phyloP scores from a whole-genome alignment of 2,888 invertebrate species.

The Cataglyphis cursor region DNA sequence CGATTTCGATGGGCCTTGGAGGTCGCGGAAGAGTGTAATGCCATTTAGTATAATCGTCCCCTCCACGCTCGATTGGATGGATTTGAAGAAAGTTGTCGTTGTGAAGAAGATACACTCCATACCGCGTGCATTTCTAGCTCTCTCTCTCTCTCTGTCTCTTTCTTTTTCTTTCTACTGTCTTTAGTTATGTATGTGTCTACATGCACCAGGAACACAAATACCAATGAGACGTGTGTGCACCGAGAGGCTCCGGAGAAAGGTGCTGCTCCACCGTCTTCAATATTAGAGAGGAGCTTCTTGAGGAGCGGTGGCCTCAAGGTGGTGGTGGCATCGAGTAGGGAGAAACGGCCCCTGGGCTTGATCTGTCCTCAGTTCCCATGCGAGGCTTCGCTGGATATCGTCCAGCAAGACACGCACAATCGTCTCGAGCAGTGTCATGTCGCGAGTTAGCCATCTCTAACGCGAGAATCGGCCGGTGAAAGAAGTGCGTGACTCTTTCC shows the following conservation, averaged over 20 bases:
- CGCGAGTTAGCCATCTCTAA: slow-evolving; percentile 75
- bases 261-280: slow-evolving; percentile 79
- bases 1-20: slow-evolving; percentile 78
- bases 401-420: slow-evolving; percentile 74
- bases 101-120: slow-evolving; percentile 42
- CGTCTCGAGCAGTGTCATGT: slow-evolving; percentile 77
- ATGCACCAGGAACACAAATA: slow-evolving; percentile 46
- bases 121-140: slow-evolving; percentile 21
- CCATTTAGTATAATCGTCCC: slow-evolving; percentile 69
- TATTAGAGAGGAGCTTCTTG: slow-evolving; percentile 85
- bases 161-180: slow-evolving; percentile 51
- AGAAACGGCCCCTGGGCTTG: slow-evolving; percentile 81
- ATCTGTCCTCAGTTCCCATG: slow-evolving; percentile 83
- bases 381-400: slow-evolving; percentile 80
- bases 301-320: slow-evolving; percentile 63
- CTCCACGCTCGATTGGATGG: slow-evolving; percentile 61
- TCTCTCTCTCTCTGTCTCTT: slow-evolving; percentile 10
- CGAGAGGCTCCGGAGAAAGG: slow-evolving; percentile 80
- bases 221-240: slow-evolving; percentile 58
- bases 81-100: slow-evolving; percentile 72
- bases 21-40: slow-evolving; percentile 77
- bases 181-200: slow-evolving; percentile 34
- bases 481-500: slow-evolving; percentile 73
- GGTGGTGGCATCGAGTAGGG: slow-evolving; percentile 79
- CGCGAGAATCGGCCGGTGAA: slow-evolving; percentile 73